Evolutionary conservation across 2,888 invertebrate genomes (phyloP), one percentile per base, ranked within the genome.

Genomic region (Priocnemis perturbator): DNA sequence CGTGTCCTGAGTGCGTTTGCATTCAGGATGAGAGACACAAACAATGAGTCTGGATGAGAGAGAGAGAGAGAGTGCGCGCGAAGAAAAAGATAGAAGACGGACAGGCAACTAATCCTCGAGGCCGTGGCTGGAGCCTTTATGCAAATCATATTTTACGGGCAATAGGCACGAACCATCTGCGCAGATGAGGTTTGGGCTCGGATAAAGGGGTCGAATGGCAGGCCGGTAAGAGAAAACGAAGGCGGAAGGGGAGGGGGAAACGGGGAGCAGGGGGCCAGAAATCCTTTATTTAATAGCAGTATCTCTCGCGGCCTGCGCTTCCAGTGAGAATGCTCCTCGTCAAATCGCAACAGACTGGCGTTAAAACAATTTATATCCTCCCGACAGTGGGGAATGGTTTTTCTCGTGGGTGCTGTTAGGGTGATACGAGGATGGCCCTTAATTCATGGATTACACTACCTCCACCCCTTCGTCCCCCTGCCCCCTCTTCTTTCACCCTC

Each of bases 311-410:
- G 45, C 21, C 23, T 53, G 64, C 21, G 58, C 64, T 61, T 64
- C 64, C 71, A 55, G 15, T 20, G 74, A 64, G 69, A 70, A 62
- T 60, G 70, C 23, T 70, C 58, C 67, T 74, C 68, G 76, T 73
- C 76, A 72, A 79, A 76, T 79, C 76, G 79, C 74, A 71, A 78
- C 76, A 68, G 69, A 61, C 52, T 52, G 68, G 71, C 78, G 77
- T 81, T 81, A 74, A 82, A 82, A 81, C 81, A 81, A 81, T 81
- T 81, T 81, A 81, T 79, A 78, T 74, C 75, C 73, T 64, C 69
- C 79, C 73, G 58, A 20, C 53, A 50, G 58, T 15, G 58, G 20
- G 68, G 64, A n/a, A 58, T 23, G 19, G 57, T 68, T 76, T 72
- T 71, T 47, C 79, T 68, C 59, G 62, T 50, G 76, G 70, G 61